Conservation (phyloP, 2,888 invertebrate genomes). For the Hemaris fuciformis region DNA sequence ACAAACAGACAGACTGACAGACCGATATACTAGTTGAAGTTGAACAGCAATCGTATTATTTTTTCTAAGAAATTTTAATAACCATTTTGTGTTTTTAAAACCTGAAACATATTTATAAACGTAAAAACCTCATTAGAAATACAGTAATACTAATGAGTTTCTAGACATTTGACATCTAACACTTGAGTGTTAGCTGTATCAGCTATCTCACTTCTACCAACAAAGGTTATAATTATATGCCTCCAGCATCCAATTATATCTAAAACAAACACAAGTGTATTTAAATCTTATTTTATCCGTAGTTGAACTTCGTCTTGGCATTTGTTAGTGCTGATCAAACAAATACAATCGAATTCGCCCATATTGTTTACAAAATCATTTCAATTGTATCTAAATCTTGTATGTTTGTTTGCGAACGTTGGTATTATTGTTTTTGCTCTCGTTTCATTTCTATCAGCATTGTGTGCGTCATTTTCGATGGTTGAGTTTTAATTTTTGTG, state of each 20-base stretch:
- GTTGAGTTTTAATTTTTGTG: not conserved
- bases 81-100: too few relatives aligned
- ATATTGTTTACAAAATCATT: constrained; percentile 1
- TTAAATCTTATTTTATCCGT: not conserved
- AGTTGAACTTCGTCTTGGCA: not conserved
- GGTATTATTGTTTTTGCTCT: not conserved
- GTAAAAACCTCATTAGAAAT: too few relatives aligned
- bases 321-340: not conserved
- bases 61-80: too few relatives aligned
- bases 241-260: not conserved
- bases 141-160: too few relatives aligned
- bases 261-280: not conserved
- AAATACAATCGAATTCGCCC: not conserved
- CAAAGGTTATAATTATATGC: too few relatives aligned
- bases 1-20: too few relatives aligned
- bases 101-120: too few relatives aligned
- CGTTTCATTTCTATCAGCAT: not conserved
- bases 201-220: too few relatives aligned
- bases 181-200: too few relatives aligned
- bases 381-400: not conserved
- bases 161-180: too few relatives aligned
- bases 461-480: not conserved
- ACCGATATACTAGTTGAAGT: too few relatives aligned
- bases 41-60: too few relatives aligned
- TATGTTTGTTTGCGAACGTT: not conserved